A percentile compares a stretch with the other conserved stretches of the same genome.
Conservation (phyloP, 2,113 vertebrate genomes). For the Gasterosteus nipponicus region DNA sequence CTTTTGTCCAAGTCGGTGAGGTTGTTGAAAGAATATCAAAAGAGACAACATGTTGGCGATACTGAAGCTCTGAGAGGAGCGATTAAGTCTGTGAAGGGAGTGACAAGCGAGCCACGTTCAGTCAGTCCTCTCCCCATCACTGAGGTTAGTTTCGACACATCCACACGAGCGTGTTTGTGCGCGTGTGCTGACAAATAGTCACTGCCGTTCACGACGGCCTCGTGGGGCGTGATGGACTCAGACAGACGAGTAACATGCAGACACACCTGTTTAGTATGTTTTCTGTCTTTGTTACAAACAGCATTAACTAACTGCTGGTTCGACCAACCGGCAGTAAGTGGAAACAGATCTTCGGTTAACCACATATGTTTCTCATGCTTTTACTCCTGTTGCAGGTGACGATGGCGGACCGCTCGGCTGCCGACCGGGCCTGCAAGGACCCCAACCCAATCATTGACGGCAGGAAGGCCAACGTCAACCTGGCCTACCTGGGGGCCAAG, state of each 20-base stretch:
- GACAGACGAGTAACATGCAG: not conserved
- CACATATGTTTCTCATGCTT: not conserved
- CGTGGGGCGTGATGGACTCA: not conserved
- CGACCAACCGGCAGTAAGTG: not conserved
- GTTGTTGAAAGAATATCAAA: not conserved
- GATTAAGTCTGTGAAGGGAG: constrained; percentile 11
- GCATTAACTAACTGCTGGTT: not conserved
- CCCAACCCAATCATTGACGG: constrained; percentile 99
- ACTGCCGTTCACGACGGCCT: constrained; percentile 1
- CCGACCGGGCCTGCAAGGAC: constrained; percentile 97
- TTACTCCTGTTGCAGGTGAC: constrained; percentile 86
- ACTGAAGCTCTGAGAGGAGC: not conserved
- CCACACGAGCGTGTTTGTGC: constrained; percentile 36
- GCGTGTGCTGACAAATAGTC: constrained; percentile 33
- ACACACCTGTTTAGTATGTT: not conserved
- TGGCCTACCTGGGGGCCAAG: constrained; percentile 98
- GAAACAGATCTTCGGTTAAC: not conserved
- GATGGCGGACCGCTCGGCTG: constrained; percentile 95
- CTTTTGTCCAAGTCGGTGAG: not conserved
- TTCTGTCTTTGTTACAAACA: not conserved
- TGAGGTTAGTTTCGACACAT: constrained; percentile 44
- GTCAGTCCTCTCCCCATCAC: constrained; percentile 22
- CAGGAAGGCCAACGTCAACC: constrained; percentile 98
- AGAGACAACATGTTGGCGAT: not conserved
- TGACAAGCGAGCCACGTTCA: constrained; percentile 4